Evolutionary conservation across 2,797 vertebrate species (phyloP).

Genomic region (Catostomus latipinnis): DNA sequence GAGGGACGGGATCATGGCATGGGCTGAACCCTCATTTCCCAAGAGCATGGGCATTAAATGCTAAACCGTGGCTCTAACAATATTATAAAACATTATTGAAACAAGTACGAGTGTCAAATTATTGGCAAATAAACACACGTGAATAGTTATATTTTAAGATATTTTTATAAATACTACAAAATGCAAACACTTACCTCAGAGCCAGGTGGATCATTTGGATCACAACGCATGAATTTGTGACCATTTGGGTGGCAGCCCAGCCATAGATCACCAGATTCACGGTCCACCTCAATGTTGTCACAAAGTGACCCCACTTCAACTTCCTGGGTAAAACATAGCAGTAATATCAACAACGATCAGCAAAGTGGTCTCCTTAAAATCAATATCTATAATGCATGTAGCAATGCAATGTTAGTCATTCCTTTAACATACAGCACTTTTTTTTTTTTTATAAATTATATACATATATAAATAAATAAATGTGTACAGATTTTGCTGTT

Average conservation of each 20-base stretch:
- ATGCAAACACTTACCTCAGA: slow-evolving; percentile 78
- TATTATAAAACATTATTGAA: no score
- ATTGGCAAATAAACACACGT: no score
- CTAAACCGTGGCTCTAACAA: no score
- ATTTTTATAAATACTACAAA: background rate
- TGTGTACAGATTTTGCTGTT: no score
- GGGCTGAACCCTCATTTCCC: background rate
- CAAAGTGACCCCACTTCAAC: slow-evolving; percentile 78
- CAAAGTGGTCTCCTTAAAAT: background rate
- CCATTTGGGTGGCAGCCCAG: slow-evolving; percentile 80
- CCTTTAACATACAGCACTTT: no score
- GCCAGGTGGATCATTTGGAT: slow-evolving; percentile 76
- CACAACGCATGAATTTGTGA: slow-evolving; percentile 68
- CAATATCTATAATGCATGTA: no score
- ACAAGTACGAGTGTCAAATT: no score
- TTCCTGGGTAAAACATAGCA: slow-evolving; percentile 60
- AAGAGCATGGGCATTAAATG: background rate
- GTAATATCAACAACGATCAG: background rate
- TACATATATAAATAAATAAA: no score
- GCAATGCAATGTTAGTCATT: no score
- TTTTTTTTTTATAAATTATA: no score
- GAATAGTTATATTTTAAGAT: background rate
- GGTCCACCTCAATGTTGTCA: slow-evolving; percentile 83
- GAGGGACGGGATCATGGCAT: background rate
- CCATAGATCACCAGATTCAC: slow-evolving; percentile 82